phyloP scores from a whole-genome alignment of 2,113 vertebrate species.

The Otus sunia region DNA sequence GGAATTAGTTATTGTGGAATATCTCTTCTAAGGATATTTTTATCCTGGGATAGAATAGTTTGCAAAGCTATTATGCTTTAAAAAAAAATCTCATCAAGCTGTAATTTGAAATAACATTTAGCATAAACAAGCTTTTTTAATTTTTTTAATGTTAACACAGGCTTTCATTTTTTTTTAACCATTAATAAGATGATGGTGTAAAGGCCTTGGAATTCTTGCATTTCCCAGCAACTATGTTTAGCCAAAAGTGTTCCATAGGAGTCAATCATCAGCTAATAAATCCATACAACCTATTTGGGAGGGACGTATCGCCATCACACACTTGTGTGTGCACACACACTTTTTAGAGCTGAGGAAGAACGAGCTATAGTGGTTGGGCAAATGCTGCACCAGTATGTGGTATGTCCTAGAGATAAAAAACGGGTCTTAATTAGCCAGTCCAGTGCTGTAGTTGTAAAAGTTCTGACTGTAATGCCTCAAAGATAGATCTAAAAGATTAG shows the following conservation, averaged over 20 bases:
- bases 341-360: background rate
- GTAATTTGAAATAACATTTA: background rate
- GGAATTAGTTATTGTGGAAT: slow-evolving; percentile 21
- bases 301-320: background rate
- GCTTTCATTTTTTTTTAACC: background rate
- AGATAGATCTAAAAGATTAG: background rate
- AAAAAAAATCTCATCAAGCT: background rate
- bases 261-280: background rate
- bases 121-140: background rate
- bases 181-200: background rate
- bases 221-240: background rate
- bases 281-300: background rate
- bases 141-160: background rate
- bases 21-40: background rate
- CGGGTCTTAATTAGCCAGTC: background rate
- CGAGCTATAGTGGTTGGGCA: background rate
- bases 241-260: background rate
- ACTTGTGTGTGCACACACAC: fast-evolving
- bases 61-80: background rate
- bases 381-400: background rate
- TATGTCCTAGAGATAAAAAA: background rate
- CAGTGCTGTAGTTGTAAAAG: background rate
- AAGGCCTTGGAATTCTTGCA: background rate
- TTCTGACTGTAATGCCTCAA: background rate
- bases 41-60: slow-evolving; percentile 9